Conservation (phyloP, 1,140 invertebrate species). For the Drosophila leontia region DNA sequence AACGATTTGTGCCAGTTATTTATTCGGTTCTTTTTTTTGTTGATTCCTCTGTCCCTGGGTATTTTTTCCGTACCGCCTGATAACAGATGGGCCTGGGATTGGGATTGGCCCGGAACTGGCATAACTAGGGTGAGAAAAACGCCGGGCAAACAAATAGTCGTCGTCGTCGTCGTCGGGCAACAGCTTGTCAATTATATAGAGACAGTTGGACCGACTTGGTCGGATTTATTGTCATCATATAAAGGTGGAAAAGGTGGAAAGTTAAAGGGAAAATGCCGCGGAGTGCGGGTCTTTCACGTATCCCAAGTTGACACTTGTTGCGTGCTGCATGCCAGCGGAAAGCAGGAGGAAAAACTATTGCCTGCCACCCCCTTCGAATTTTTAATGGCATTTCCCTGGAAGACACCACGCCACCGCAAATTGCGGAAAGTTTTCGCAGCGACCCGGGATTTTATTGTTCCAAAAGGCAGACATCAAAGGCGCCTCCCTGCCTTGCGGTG, state of each 20-base stretch:
- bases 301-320: slow-evolving; percentile 74
- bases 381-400: slow-evolving; percentile 62
- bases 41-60: slow-evolving; percentile 13
- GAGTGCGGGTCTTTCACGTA: slow-evolving; percentile 2
- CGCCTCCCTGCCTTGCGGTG: neutral
- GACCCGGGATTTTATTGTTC: slow-evolving; percentile 63
- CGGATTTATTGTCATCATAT: slow-evolving; percentile 73
- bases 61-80: slow-evolving; percentile 40
- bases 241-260: slow-evolving; percentile 58
- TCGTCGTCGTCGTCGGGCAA: slow-evolving; percentile 15
- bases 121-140: slow-evolving; percentile 81
- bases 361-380: slow-evolving; percentile 31
- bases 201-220: slow-evolving; percentile 43
- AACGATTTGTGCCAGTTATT: slow-evolving; percentile 72
- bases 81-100: slow-evolving; percentile 69
- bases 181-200: slow-evolving; percentile 59
- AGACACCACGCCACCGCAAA: slow-evolving; percentile 51
- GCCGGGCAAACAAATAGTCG: slow-evolving; percentile 72
- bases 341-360: slow-evolving; percentile 32
- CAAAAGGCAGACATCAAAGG: slow-evolving; percentile 59
- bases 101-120: slow-evolving; percentile 53
- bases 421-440: slow-evolving; percentile 58
- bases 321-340: slow-evolving; percentile 57
- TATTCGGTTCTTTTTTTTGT: slow-evolving; percentile 36
- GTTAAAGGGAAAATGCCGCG: slow-evolving; percentile 64